Base-by-base conservation (phyloP, 2,888 invertebrate genomes). In the Cybosia mesomella region DNA sequence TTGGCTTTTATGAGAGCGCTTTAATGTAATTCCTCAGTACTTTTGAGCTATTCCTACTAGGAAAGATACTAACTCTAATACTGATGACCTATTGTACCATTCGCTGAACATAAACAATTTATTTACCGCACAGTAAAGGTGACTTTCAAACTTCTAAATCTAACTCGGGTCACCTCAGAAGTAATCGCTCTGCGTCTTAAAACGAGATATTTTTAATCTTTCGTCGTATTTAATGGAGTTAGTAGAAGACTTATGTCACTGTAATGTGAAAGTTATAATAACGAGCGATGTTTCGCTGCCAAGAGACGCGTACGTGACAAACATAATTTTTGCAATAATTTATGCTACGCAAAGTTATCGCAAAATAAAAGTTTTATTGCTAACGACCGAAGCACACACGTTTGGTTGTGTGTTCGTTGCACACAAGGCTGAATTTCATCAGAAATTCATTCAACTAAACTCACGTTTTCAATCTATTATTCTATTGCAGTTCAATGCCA, bases 231-330 rank as follows among this genome's bases (percentile, higher is more conserved):
- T 28, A 55, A 5, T 55, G 24, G 28, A 55, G 24, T 54, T 54
- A 2, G 5, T 32, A 21, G 11, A 28, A 15, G 24, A 22, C 21
- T 66, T 39, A 24, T 66, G 39, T 61, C 66, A 36, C 11, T 13
- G 3, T 58, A 36, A 62, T 28, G 28, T 18, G 60, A 73, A 53
- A 74, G 59, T 53, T 24, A 53, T 43, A 61, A 34, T 55, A 61
- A 66, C 58, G 68, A 66, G 34, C 53, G n/a, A 3, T 21, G 58
- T 28, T 22, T 22, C 32, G 32, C 55, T 69, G 76, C 79, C 73
- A 77, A 73, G 67, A 39, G 43, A 53, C 61, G 34, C 32, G 28
- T 70, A 60, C 32, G 15, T 55, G 32, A 58, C 15, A 11, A 54
- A 24, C 21, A 66, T 75, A 70, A 34, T 67, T 62, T 49, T 59